Evolutionary conservation across 2,113 vertebrate genomes (phyloP).

Genomic region (Seriola rivoliana): DNA sequence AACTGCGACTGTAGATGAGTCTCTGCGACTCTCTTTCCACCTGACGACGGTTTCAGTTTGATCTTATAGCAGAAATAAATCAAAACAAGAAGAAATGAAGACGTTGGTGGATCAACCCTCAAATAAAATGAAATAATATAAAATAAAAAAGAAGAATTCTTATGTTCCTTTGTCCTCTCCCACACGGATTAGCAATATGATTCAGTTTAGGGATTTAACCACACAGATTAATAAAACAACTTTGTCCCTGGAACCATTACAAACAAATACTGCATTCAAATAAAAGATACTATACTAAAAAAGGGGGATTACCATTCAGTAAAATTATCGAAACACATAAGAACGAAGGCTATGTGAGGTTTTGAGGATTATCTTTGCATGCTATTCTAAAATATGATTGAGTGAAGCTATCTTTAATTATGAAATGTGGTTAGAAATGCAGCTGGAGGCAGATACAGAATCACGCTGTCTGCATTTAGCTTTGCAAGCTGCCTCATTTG

Average conservation of each 20-base stretch:
- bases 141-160: background rate
- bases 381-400: conserved; percentile 37
- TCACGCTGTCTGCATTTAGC: conserved; percentile 29
- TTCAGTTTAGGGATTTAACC: conserved; percentile 58
- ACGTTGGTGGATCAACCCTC: conserved; percentile 1
- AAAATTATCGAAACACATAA: conserved; percentile 55
- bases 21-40: background rate
- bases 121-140: conserved; percentile 17
- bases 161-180: conserved; percentile 28
- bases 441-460: conserved; percentile 23
- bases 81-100: background rate
- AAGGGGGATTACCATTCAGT: conserved; percentile 53
- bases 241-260: conserved; percentile 31
- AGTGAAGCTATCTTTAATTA: conserved; percentile 51
- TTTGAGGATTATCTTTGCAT: conserved; percentile 60
- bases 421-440: conserved; percentile 33
- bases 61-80: background rate
- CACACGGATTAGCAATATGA: conserved; percentile 39
- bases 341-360: conserved; percentile 12
- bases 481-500: conserved; percentile 44
- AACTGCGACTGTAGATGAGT: background rate
- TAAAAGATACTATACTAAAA: conserved; percentile 40
- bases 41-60: background rate
- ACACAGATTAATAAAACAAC: conserved; percentile 56
- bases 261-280: conserved; percentile 52